Evolutionary conservation across 2,797 vertebrate species (phyloP).

Genomic region (Centropyge bicolor): DNA sequence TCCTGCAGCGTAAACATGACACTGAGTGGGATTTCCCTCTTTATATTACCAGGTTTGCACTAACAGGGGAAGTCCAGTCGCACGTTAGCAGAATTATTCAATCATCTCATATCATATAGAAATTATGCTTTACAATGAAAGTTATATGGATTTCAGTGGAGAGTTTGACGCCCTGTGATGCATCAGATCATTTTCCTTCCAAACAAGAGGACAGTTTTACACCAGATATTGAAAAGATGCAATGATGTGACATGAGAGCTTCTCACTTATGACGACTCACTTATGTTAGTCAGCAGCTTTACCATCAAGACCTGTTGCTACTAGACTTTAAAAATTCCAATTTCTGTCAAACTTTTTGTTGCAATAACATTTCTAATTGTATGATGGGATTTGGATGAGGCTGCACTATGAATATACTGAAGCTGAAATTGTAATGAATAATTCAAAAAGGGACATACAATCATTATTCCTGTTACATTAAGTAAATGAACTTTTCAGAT

Average conservation of each 20-base stretch:
- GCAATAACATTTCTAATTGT: neutral
- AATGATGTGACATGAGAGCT: too few relatives aligned
- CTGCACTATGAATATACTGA: neutral
- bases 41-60: slow-evolving; percentile 58
- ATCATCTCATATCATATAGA: too few relatives aligned
- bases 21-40: slow-evolving; percentile 41
- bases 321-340: neutral
- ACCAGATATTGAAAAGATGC: neutral
- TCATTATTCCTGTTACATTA: too few relatives aligned
- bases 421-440: neutral
- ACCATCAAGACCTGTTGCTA: neutral
- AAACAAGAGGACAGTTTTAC: neutral
- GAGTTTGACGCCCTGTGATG: neutral
- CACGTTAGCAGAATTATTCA: neutral
- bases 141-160: neutral
- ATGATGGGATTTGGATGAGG: neutral
- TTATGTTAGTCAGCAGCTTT: neutral
- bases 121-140: slow-evolving; percentile 1
- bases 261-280: too few relatives aligned
- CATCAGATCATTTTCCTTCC: neutral
- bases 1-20: slow-evolving; percentile 40
- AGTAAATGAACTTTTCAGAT: too few relatives aligned
- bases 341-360: neutral
- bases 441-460: too few relatives aligned
- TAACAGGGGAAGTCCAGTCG: slow-evolving; percentile 46